Base-by-base conservation (phyloP, 2,113 vertebrate species). In the Tragelaphus strepsiceros region DNA sequence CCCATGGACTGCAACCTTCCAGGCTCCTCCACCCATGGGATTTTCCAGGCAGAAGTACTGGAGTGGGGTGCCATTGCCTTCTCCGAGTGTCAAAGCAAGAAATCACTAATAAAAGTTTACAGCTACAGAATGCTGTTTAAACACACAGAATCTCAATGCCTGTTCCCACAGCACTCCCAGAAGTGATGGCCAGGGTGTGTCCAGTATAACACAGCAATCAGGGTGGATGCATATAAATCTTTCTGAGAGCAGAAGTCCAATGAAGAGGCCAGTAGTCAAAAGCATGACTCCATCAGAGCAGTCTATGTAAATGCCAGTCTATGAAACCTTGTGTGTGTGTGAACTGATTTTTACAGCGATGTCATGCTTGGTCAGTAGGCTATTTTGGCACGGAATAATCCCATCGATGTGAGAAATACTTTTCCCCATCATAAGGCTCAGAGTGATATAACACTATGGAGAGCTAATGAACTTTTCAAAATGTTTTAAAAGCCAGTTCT, bases 381-480 rank as follows among this genome's bases (percentile, higher is more conserved):
- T 94, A 16, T 87, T 92, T 32, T 13, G 43, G n/a, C 87, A 85
- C 96, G 78, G 94, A 95, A 78, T 94, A 91, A 71, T 90, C 46
- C 28, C 35, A 83, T 0, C 91, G 84, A 85, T 71, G 12, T 80
- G 13, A 95, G 22, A 90, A 92, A 71, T 71, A 88, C 14, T 62
- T 43, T 39, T 86, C 22, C 17, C 58, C 49, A 28, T 19, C 64
- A 77, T 22, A 64, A 93, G 43, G 59, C 61, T 97, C 93, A 77
- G 77, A 56, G 32, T 93, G 74, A 94, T 35, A 56, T 83, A 91
- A 93, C 67, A 71, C 14, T 46, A 83, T 92, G 58, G 82, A 95
- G 53, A 53, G 32, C 82, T 93, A 95, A 96, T 95, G 51, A 90
- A 97, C 91, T 96, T 97, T 97, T 90, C 92, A 96, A 83, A 98